Evolutionary conservation across 1,140 invertebrate species (phyloP).

Genomic region (Ruditapes philippinarum): DNA sequence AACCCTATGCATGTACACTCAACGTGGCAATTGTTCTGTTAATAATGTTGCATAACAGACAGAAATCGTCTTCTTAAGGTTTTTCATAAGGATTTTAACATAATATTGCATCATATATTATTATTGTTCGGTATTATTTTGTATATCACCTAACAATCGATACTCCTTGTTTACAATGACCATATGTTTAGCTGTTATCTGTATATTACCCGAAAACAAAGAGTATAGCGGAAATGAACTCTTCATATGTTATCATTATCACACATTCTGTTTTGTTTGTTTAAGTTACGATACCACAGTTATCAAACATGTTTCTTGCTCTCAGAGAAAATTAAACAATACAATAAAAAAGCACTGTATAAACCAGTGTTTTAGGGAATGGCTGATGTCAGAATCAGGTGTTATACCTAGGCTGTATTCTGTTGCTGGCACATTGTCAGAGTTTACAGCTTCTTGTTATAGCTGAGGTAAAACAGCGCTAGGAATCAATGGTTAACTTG

Average conservation of each 20-base stretch:
- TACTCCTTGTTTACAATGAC: too few relatives aligned
- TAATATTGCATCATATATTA: too few relatives aligned
- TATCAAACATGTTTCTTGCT: too few relatives aligned
- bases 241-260: not conserved
- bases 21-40: too few relatives aligned
- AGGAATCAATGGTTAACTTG: slow-evolving; percentile 2
- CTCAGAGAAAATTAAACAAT: not conserved
- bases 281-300: not conserved
- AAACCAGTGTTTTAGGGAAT: too few relatives aligned
- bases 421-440: not conserved
- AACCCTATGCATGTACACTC: too few relatives aligned
- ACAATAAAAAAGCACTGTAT: not conserved
- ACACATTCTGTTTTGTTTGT: not conserved
- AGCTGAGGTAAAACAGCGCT: not conserved
- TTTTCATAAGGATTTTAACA: too few relatives aligned
- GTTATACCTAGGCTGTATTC: not conserved
- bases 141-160: too few relatives aligned
- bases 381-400: too few relatives aligned
- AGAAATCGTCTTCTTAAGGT: too few relatives aligned
- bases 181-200: not conserved
- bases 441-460: not conserved
- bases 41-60: too few relatives aligned
- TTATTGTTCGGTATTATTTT: too few relatives aligned
- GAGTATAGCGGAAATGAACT: not conserved
- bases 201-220: not conserved